phyloP scores from a whole-genome alignment of 2,888 invertebrate genomes.

The Aethes cnicana region DNA sequence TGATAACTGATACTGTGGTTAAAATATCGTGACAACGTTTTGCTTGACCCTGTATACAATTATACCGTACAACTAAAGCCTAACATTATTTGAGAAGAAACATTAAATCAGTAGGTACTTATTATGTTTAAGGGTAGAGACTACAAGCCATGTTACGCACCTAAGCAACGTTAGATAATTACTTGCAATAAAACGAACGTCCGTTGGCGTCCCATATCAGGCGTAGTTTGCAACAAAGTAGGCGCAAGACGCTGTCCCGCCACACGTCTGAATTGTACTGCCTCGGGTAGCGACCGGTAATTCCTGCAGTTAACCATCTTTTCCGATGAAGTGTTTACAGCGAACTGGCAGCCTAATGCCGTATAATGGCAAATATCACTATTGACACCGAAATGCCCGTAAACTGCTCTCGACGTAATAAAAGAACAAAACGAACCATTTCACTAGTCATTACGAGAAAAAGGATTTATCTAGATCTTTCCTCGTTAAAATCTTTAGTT shows the following conservation, averaged over 20 bases:
- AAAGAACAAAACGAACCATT: slow-evolving; percentile 34
- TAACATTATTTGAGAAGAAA: too few relatives aligned
- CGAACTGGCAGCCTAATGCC: slow-evolving; percentile 52
- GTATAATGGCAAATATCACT: slow-evolving; percentile 52
- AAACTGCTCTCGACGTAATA: slow-evolving; percentile 22
- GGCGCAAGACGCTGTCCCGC: slow-evolving; percentile 46
- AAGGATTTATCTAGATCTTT: slow-evolving; percentile 11
- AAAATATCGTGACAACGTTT: too few relatives aligned
- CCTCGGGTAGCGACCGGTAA: slow-evolving; percentile 51
- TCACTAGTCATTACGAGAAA: slow-evolving; percentile 29
- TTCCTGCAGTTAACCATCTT: slow-evolving; percentile 51
- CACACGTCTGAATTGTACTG: slow-evolving; percentile 46
- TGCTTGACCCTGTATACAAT: too few relatives aligned
- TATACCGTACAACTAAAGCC: too few relatives aligned
- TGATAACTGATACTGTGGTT: too few relatives aligned
- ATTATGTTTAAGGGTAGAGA: too few relatives aligned
- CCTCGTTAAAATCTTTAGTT: too few relatives aligned
- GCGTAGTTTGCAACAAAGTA: slow-evolving; percentile 25
- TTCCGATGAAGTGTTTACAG: slow-evolving; percentile 54
- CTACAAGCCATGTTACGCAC: too few relatives aligned
- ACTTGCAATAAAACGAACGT: slow-evolving; percentile 36
- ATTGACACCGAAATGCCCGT: slow-evolving; percentile 47
- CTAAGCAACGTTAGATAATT: too few relatives aligned
- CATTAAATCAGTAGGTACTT: too few relatives aligned
- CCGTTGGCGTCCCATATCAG: background rate